Evolutionary conservation across 1,140 invertebrate genomes (phyloP).

Genomic region (Schlechtendalia chinensis): DNA sequence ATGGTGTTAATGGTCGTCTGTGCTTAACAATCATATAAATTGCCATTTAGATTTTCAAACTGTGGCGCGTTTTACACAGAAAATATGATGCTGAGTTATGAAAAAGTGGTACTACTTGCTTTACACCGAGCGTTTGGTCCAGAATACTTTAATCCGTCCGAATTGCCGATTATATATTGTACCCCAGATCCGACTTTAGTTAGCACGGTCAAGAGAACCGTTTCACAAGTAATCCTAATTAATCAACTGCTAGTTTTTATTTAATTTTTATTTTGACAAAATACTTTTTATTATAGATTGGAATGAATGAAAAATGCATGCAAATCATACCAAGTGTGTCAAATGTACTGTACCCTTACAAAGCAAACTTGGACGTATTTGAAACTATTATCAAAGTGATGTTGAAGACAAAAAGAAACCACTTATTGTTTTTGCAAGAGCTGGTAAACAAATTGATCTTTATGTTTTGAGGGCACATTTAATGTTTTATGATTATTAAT

Average conservation of each 20-base stretch:
- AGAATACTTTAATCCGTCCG: slow-evolving; percentile 12
- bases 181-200: slow-evolving; percentile 34
- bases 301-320: slow-evolving; percentile 21
- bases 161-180: slow-evolving; percentile 22
- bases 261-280: background rate
- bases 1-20: background rate
- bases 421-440: slow-evolving; percentile 56
- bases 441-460: slow-evolving; percentile 56
- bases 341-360: slow-evolving; percentile 16
- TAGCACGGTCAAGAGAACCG: slow-evolving; percentile 14
- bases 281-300: slow-evolving; percentile 13
- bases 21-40: background rate
- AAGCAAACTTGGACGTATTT: slow-evolving; percentile 33
- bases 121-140: slow-evolving; percentile 30
- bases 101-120: slow-evolving; percentile 31
- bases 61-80: slow-evolving; percentile 39
- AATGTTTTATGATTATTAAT: slow-evolving; percentile 56
- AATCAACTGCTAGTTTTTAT: background rate
- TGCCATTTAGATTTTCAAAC: slow-evolving; percentile 20
- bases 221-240: slow-evolving; percentile 17
- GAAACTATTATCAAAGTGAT: slow-evolving; percentile 35
- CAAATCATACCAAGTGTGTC: slow-evolving; percentile 28
- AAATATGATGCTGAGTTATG: slow-evolving; percentile 41
- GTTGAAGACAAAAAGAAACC: slow-evolving; percentile 15
- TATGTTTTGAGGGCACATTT: background rate